phyloP scores from a whole-genome alignment of 2,888 invertebrate species.

The Zygothrica quintamaculata region DNA sequence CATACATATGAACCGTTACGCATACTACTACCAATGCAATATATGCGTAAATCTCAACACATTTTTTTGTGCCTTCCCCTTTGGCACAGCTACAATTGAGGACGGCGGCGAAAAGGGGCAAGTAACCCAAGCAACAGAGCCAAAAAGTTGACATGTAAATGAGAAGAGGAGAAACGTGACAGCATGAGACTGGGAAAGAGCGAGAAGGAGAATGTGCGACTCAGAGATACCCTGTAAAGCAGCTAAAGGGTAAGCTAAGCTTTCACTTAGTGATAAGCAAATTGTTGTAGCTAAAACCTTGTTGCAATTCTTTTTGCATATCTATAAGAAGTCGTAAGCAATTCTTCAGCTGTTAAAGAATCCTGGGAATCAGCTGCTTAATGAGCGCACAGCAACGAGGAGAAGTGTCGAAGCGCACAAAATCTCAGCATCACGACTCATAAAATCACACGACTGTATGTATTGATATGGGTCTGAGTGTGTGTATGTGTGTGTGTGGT shows the following conservation, averaged over 20 bases:
- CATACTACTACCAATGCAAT: conserved; percentile 34
- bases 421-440: conserved; percentile 46
- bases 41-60: conserved; percentile 73
- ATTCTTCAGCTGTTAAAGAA: no score
- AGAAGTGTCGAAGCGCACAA: conserved; percentile 17
- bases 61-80: conserved; percentile 47
- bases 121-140: conserved; percentile 24
- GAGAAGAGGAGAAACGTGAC: no score
- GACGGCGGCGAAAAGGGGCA: conserved; percentile 16
- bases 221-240: no score
- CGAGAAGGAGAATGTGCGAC: no score
- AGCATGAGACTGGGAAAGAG: no score
- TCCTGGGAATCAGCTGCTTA: no score
- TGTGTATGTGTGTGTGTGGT: conserved; percentile 1
- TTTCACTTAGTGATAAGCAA: no score
- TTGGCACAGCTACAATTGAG: no score
- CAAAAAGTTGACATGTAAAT: conserved; percentile 51
- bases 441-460: conserved; percentile 43
- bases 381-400: conserved; percentile 3
- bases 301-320: no score
- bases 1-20: background rate
- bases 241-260: no score
- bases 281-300: no score
- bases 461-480: background rate
- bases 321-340: no score